Base-by-base conservation (phyloP, 2,888 invertebrate species). In the Lissocephala sabroskyi region DNA sequence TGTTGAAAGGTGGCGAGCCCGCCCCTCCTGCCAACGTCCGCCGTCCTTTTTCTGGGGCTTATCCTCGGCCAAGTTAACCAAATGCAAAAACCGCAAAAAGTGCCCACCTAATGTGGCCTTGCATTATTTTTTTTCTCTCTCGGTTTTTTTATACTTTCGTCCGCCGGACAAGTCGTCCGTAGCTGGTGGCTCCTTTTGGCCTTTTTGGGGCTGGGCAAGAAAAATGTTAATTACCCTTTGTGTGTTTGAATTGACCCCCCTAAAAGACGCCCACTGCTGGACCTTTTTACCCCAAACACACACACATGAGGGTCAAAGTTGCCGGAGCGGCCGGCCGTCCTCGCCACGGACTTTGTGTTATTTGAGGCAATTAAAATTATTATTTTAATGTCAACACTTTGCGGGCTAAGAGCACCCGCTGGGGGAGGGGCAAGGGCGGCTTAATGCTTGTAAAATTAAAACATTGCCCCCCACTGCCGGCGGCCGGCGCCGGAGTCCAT, bases 371-470 rank as follows among this genome's bases (percentile, higher is more conserved):
- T 80, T 80, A 82, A 82, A 80, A 82, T 80, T 80, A 82, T 80
- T 80, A 80, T 80, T 82, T 79, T 77, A 82, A 81, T 80, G 80
- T 82, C 81, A 82, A 80, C 80, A 79, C 79, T 79, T 73, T 67
- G 59, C 50, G 35, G 14, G 7, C 23, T 3, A 23, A 23, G 7
- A n/a, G 4, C 49, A 35, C 17, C 18, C 36, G n/a, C n/a, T n/a
- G n/a, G n/a, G n/a, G n/a, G 28, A 11, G 7, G n/a, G 30, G 7
- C 30, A 52, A 59, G 35, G 52, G 52, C 58, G 62, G 62, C 58
- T 71, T 74, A 74, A 71, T 70, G 75, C 77, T 71, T 71, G 71
- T 77, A 55, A 75, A 77, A 64, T 62, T 58, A 71, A 64, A 64
- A 63, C 65, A 65, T 62, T 52, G 62, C 56, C 54, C 7, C 23